These are phyloP conservation scores for Edolisoma coerulescens DNA, from an alignment of 2,113 vertebrate species.

Conservation along the genomic window DNA sequence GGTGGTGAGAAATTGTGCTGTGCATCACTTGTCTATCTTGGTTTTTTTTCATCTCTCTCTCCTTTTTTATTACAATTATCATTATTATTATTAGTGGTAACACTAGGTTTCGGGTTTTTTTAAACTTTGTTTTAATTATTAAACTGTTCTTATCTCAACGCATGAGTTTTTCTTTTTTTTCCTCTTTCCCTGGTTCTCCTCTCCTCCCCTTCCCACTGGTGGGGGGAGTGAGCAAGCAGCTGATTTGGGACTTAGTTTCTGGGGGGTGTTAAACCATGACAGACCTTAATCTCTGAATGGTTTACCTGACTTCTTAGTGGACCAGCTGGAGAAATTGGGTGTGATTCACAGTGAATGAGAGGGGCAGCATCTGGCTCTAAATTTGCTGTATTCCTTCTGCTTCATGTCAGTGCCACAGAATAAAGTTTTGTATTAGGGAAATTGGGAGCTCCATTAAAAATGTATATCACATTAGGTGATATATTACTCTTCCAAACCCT, in stretches of 20 bases:
- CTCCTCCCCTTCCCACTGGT: background rate
- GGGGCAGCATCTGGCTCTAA: background rate
- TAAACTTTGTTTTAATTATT: background rate
- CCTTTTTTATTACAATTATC: background rate
- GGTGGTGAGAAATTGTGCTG: background rate
- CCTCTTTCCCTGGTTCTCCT: background rate
- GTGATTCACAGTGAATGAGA: background rate
- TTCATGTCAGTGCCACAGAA: slow-evolving; percentile 1
- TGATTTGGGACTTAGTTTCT: background rate
- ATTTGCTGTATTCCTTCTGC: background rate
- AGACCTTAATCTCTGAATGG: background rate
- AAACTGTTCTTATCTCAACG: background rate
- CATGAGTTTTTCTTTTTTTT: background rate
- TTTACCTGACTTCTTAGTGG: background rate
- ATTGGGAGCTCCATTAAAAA: background rate
- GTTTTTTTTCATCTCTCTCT: background rate
- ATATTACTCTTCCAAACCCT: background rate
- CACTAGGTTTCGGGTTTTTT: rapidly evolving
- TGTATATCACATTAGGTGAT: background rate
- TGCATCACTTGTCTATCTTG: background rate
- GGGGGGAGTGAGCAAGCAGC: background rate
- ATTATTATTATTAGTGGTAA: background rate
- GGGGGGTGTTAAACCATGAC: background rate
- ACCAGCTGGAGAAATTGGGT: background rate
- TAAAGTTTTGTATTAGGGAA: slow-evolving; percentile 12